phyloP scores from a whole-genome alignment of 2,797 vertebrate genomes.

The Crocidura indochinensis region DNA sequence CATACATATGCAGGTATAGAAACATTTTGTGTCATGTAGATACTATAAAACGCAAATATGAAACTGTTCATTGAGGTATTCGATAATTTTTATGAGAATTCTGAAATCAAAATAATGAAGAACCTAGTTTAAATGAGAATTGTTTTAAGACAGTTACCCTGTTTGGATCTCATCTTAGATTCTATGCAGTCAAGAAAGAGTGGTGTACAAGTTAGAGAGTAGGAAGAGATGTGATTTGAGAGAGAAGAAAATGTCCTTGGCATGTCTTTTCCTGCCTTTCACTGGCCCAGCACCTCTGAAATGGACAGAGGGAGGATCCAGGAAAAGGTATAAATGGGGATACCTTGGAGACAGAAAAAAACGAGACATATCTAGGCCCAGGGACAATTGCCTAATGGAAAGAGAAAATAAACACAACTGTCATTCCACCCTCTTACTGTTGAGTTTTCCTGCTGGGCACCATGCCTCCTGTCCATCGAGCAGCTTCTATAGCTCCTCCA shows the following conservation, averaged over 20 bases:
- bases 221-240: background rate
- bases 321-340: background rate
- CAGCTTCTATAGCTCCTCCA: background rate
- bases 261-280: background rate
- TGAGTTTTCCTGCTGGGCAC: no score
- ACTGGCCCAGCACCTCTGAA: background rate
- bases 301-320: background rate
- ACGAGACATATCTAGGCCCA: background rate
- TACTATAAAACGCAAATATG: background rate
- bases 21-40: background rate
- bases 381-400: background rate
- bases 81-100: constrained; percentile 15
- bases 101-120: constrained; percentile 53
- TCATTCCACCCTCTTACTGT: background rate
- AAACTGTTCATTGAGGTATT: background rate
- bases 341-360: background rate
- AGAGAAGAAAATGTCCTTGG: constrained; percentile 23
- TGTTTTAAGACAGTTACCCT: background rate
- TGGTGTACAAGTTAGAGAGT: background rate
- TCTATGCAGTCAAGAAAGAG: background rate
- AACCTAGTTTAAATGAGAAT: constrained; percentile 6
- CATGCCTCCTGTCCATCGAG: background rate
- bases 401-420: background rate
- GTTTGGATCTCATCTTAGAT: background rate
- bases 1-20: background rate